A percentile compares a stretch with the other conserved stretches of the same genome.
Conservation (phyloP, 2,797 vertebrate genomes). For the Aphelocoma californica region DNA sequence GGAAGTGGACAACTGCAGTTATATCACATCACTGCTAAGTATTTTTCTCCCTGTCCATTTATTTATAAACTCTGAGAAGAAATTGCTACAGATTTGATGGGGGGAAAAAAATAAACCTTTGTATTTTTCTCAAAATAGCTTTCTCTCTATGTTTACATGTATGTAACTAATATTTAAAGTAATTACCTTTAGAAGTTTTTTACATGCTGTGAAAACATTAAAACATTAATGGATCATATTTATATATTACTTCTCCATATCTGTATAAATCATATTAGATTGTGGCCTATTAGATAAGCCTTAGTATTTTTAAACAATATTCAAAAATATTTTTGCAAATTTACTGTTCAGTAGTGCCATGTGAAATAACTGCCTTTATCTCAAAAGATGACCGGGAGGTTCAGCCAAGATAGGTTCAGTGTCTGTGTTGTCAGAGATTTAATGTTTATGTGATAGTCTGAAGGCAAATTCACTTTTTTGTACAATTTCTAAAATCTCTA, state of each 20-base stretch:
- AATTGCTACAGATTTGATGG: neutral
- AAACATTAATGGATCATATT: neutral
- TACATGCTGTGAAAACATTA: neutral
- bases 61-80: neutral
- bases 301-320: neutral
- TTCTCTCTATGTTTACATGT: neutral
- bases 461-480: conserved; percentile 66
- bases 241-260: neutral
- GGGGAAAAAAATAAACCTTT: neutral
- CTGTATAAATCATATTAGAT: neutral
- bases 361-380: conserved; percentile 1
- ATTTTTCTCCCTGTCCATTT: neutral
- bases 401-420: conserved; percentile 10
- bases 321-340: neutral
- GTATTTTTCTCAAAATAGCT: neutral
- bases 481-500: conserved; percentile 14
- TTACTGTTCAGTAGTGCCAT: neutral
- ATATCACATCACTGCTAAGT: neutral
- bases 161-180: neutral
- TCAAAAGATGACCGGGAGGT: neutral
- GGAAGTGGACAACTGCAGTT: neutral
- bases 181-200: neutral
- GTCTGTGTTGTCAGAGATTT: conserved; percentile 47
- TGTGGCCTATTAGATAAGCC: neutral
- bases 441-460: conserved; percentile 50